A percentile compares a stretch with the other conserved stretches of the same genome.
Evolutionary conservation across 2,888 invertebrate species (phyloP).

Genomic region (Caenorhabditis sp.): DNA sequence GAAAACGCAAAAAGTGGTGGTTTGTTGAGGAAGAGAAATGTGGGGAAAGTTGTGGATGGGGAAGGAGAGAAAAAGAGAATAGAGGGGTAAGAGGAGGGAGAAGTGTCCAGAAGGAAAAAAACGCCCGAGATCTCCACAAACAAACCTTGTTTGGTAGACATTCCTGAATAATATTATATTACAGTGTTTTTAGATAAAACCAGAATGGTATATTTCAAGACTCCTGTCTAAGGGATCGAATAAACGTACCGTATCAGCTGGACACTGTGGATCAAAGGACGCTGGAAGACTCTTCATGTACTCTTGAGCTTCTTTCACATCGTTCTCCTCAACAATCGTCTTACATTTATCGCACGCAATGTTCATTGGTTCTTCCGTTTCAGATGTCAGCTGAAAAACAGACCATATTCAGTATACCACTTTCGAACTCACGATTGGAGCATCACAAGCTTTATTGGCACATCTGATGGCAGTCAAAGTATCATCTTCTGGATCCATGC

Average conservation of each 20-base stretch:
- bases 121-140: slow-evolving; percentile 35
- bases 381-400: slow-evolving; percentile 66
- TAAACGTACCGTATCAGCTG: slow-evolving; percentile 70
- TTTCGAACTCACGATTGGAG: slow-evolving; percentile 69
- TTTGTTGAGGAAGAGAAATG: neutral
- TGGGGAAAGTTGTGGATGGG: slow-evolving; percentile 22
- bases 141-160: slow-evolving; percentile 61
- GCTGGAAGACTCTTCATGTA: slow-evolving; percentile 76
- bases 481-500: slow-evolving; percentile 80
- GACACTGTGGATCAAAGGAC: slow-evolving; percentile 75
- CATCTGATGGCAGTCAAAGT: slow-evolving; percentile 77
- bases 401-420: neutral
- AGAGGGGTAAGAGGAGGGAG: slow-evolving; percentile 9
- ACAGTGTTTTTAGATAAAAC: neutral
- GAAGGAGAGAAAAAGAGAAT: slow-evolving; percentile 13
- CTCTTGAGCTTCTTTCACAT: slow-evolving; percentile 74
- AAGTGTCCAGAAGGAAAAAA: slow-evolving; percentile 29
- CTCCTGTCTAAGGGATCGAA: neutral
- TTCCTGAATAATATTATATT: slow-evolving; percentile 45
- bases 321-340: slow-evolving; percentile 63
- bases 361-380: slow-evolving; percentile 74
- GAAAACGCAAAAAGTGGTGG: slow-evolving; percentile 23
- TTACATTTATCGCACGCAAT: slow-evolving; percentile 79
- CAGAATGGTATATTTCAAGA: neutral
- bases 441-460: slow-evolving; percentile 73